Conservation (phyloP, 2,888 invertebrate genomes). For the Cylloceria caligata region DNA sequence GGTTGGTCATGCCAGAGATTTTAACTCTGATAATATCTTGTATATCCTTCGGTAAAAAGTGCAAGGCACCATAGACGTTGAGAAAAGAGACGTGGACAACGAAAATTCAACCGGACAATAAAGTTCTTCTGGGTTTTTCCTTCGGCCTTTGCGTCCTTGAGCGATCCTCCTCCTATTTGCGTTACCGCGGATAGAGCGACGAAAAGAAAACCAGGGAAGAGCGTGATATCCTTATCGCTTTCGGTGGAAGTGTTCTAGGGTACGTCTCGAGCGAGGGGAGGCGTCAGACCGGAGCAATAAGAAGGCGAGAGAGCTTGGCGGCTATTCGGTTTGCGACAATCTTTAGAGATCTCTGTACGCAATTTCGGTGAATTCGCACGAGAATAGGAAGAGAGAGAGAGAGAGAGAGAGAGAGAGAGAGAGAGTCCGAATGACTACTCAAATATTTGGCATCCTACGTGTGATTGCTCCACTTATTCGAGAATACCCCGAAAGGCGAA, state of each 20-base stretch:
- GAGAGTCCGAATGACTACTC: constrained; percentile 1
- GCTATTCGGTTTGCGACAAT: constrained; percentile 44
- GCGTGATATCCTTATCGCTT: constrained; percentile 68
- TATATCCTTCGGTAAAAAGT: constrained; percentile 46
- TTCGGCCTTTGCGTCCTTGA: constrained; percentile 19
- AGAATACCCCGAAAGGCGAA: background rate
- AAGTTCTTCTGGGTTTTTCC: constrained; percentile 40
- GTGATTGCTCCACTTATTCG: background rate
- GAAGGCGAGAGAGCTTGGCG: constrained; percentile 24
- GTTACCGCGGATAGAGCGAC: constrained; percentile 22
- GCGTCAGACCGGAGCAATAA: constrained; percentile 53
- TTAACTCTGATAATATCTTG: constrained; percentile 27
- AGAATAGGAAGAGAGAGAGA: constrained; percentile 3
- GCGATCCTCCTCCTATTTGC: constrained; percentile 52
- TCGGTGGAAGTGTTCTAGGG: constrained; percentile 46
- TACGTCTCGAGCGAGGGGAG: constrained; percentile 16
- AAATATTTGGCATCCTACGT: background rate
- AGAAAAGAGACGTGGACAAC: constrained; percentile 21
- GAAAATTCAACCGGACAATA: constrained; percentile 51
- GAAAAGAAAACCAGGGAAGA: constrained; percentile 38
- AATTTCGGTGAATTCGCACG: constrained; percentile 58
- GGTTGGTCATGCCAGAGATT: constrained; percentile 20
- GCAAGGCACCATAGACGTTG: background rate
- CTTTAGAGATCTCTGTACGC: constrained; percentile 35
- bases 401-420: background rate